Conservation (phyloP, 2,888 invertebrate genomes). For the Gastrophysa polygoni region DNA sequence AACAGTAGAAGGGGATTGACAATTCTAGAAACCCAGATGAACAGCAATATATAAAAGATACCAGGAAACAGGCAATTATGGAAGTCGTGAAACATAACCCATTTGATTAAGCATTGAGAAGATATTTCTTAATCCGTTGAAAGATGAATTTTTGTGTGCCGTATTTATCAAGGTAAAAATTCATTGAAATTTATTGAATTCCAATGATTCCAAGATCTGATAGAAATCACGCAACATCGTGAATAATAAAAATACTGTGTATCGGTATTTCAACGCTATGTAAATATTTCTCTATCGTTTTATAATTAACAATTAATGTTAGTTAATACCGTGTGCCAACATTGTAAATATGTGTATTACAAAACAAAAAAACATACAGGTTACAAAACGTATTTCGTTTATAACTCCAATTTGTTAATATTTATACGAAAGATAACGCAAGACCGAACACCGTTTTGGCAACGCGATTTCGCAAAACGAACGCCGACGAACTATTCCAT, state of each 20-base stretch:
- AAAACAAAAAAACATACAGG: slow-evolving; percentile 35
- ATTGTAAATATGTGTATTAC: slow-evolving; percentile 30
- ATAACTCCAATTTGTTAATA: slow-evolving; percentile 37
- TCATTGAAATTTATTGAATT: too few species aligned
- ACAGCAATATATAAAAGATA: too few species aligned
- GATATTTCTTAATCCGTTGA: too few species aligned
- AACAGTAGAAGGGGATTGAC: too few species aligned
- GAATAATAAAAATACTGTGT: slow-evolving; percentile 17
- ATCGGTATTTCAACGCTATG: slow-evolving; percentile 13
- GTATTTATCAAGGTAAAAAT: too few species aligned
- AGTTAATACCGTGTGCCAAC: slow-evolving; percentile 34
- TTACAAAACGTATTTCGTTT: slow-evolving; percentile 35
- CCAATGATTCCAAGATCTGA: too few species aligned
- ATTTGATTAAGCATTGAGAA: too few species aligned
- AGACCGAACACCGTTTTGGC: slow-evolving; percentile 31
- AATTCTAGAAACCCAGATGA: too few species aligned
- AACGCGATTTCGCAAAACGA: slow-evolving; percentile 31
- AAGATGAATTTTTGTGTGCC: too few species aligned
- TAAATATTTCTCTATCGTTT: slow-evolving; percentile 27
- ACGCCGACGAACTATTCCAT: slow-evolving; percentile 13
- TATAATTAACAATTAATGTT: slow-evolving; percentile 37
- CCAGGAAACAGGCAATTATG: too few species aligned
- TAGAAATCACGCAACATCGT: slow-evolving; percentile 12
- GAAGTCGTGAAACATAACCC: too few species aligned
- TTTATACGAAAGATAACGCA: slow-evolving; percentile 35